A percentile compares a stretch with the other conserved stretches of the same genome.
These are phyloP conservation scores for Diplodus puntazzo DNA, from an alignment of 2,797 vertebrate genomes.

Conservation along the genomic window DNA sequence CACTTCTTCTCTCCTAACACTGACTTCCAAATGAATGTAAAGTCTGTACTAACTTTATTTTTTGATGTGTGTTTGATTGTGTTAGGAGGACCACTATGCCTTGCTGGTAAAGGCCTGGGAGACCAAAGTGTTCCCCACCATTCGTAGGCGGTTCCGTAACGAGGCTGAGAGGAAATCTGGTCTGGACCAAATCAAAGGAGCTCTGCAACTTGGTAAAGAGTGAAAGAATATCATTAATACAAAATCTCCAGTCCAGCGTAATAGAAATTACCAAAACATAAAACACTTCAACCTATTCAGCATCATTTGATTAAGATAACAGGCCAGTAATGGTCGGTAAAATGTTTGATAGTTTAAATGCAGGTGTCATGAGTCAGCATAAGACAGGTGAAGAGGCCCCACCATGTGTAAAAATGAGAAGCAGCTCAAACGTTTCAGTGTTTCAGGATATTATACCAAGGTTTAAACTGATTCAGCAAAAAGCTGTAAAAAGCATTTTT, in stretches of 20 bases:
- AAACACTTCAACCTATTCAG: background rate
- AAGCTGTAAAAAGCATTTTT: background rate
- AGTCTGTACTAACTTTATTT: background rate
- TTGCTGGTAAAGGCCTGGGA: slow-evolving; percentile 99
- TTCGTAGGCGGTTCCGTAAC: slow-evolving; percentile 97
- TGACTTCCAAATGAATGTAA: background rate
- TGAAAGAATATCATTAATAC: slow-evolving; percentile 1
- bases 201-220: slow-evolving; percentile 92
- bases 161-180: slow-evolving; percentile 98
- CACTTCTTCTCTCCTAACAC: background rate
- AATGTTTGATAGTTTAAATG: background rate
- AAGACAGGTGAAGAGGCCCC: background rate
- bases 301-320: slow-evolving; percentile 1
- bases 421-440: background rate
- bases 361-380: background rate
- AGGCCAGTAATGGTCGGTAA: background rate
- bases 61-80: slow-evolving; percentile 36
- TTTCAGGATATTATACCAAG: background rate
- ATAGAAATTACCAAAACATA: background rate
- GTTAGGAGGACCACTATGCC: slow-evolving; percentile 97
- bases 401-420: background rate
- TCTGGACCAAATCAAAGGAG: slow-evolving; percentile 98
- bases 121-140: slow-evolving; percentile 98
- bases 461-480: background rate
- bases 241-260: background rate